Evolutionary conservation across 2,797 vertebrate genomes (phyloP).

Genomic region (Tokudaia muenninki): DNA sequence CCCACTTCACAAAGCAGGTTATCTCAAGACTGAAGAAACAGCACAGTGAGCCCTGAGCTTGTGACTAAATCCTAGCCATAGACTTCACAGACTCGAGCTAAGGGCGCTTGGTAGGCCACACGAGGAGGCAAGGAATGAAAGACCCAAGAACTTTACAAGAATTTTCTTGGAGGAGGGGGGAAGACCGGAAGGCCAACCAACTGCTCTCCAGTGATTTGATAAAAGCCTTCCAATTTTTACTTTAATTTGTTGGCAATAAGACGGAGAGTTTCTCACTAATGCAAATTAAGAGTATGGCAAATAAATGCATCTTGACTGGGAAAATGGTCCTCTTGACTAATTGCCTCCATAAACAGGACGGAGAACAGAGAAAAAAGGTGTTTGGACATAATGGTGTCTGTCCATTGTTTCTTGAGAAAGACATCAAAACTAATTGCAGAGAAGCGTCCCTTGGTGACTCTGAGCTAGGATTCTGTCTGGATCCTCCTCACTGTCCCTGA

Average conservation of each 20-base stretch:
- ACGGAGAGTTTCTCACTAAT: neutral
- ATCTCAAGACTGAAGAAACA: slow-evolving; percentile 50
- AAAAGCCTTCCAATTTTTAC: neutral
- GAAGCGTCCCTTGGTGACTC: neutral
- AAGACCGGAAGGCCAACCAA: neutral
- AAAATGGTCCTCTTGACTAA: slow-evolving; percentile 13
- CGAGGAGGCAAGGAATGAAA: neutral
- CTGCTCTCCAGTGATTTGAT: neutral
- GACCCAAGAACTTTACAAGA: slow-evolving; percentile 4
- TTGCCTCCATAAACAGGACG: slow-evolving; percentile 1
- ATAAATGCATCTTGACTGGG: slow-evolving; percentile 12
- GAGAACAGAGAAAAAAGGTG: slow-evolving; percentile 32
- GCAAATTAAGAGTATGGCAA: slow-evolving; percentile 44
- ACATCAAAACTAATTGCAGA: neutral
- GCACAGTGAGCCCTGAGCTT: neutral
- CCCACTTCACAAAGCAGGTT: slow-evolving; percentile 61
- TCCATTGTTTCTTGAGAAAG: slow-evolving; percentile 42
- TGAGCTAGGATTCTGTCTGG: neutral
- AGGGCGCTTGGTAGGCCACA: neutral
- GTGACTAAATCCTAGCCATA: neutral
- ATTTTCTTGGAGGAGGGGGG: slow-evolving; percentile 47
- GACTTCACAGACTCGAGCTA: neutral
- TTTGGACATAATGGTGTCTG: neutral
- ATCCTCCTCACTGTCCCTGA: neutral
- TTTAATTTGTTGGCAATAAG: slow-evolving; percentile 60